Base-by-base conservation (phyloP, 2,888 invertebrate genomes). In the Drosophila birchii region DNA sequence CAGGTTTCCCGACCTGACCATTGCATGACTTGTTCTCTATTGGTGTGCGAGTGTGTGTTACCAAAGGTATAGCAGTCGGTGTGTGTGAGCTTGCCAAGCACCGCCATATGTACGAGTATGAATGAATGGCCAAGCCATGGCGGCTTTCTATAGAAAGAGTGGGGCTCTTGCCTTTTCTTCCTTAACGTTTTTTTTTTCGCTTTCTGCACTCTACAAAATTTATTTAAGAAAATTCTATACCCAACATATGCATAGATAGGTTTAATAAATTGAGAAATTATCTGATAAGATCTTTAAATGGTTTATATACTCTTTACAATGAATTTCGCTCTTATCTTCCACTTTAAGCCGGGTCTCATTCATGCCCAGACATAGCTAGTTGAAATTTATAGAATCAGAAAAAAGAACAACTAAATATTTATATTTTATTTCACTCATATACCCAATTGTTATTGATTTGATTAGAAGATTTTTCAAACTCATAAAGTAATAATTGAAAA, bases 1-100 rank as follows among this genome's bases (percentile, higher is more conserved):
- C 84, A 78, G 88, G 73, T 73, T 57, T 45, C 44, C 62, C 66
- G 66, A 67, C 71, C 55, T 75, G 76, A 74, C 76, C 86, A 86
- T 88, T 80, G 88, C 88, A 88, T 83, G 88, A 75, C 83, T 70
- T 59, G 66, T 72, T 57, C 51, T 29, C n/a, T 32, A 36, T 53
- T 39, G 51, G 38, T 29, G 32, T 23, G 41, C 32, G 12, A 56
- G 56, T 60, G 61, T 71, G 54, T 75, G 53, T 38, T 53, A 39
- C 38, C 54, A 23, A 14, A 41, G 32, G 53, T 56, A 14, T 64
- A 23, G 32, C 29, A 11, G 11, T 14, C 32, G 14, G 49, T 58
- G 38, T 58, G 38, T 70, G 53, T 75, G 36, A 61, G 53, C 54
- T 68, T 72, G 74, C 76, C 74, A 80, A 81, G 56, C 80, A 75